These are phyloP conservation scores for Petrolisthes manimaculis DNA, from an alignment of 2,888 invertebrate species.

Conservation along the genomic window DNA sequence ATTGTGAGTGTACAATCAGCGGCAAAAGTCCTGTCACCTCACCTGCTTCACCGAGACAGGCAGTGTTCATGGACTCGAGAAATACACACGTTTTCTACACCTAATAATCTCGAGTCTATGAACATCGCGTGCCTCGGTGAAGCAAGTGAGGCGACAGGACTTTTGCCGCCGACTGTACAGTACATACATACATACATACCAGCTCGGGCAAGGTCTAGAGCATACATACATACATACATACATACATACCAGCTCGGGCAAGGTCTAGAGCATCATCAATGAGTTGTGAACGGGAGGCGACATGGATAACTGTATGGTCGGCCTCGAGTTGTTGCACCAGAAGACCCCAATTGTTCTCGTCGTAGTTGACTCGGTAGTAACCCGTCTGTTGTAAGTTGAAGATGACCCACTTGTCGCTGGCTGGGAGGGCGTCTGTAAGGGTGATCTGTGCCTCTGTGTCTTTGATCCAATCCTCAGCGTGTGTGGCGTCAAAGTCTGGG, in stretches of 20 bases:
- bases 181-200: no score
- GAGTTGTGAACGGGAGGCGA: slow-evolving; percentile 87
- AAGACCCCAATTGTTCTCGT: slow-evolving; percentile 81
- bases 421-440: slow-evolving; percentile 44
- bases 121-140: no score
- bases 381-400: slow-evolving; percentile 88
- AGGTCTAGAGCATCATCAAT: slow-evolving; percentile 78
- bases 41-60: no score
- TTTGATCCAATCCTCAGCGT: slow-evolving; percentile 74
- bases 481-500: slow-evolving; percentile 73
- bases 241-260: slow-evolving; percentile 43
- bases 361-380: slow-evolving; percentile 80
- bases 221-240: neutral
- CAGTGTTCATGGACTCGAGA: no score
- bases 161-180: no score
- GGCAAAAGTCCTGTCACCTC: no score
- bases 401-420: slow-evolving; percentile 76
- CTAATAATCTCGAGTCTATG: no score
- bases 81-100: no score
- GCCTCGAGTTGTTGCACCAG: slow-evolving; percentile 78
- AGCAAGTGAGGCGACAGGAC: no score
- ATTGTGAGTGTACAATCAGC: no score
- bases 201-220: no score
- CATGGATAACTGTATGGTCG: slow-evolving; percentile 78
- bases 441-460: slow-evolving; percentile 68